Evolutionary conservation across 2,113 vertebrate species (phyloP).

Genomic region (Nerophis lumbriciformis): DNA sequence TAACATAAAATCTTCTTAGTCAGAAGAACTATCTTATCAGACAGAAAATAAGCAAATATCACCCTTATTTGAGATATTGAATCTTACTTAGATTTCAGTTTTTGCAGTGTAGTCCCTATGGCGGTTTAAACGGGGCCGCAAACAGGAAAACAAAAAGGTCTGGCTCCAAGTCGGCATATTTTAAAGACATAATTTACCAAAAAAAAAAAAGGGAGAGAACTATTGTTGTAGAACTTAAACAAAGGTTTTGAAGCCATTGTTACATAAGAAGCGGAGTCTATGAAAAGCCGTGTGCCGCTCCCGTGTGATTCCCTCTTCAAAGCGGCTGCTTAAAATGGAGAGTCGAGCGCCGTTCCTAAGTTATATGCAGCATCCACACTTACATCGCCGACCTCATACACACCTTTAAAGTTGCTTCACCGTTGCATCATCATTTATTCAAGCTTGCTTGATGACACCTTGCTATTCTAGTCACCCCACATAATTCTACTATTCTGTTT

Average conservation of each 20-base stretch:
- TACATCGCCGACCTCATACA: slow-evolving; percentile 15
- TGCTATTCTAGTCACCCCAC: background rate
- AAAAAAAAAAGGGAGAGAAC: background rate
- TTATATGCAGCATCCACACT: slow-evolving; percentile 27
- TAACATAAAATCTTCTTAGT: no score
- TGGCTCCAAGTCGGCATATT: background rate
- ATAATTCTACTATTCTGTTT: background rate
- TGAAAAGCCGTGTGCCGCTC: slow-evolving; percentile 48
- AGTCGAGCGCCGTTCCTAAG: slow-evolving; percentile 31
- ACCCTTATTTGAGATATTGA: no score
- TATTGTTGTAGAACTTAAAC: slow-evolving; percentile 31
- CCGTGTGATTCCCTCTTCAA: slow-evolving; percentile 50
- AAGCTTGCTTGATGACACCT: background rate
- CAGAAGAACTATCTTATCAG: no score
- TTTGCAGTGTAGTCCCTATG: no score
- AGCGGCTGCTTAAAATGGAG: slow-evolving; percentile 41
- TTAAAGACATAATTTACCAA: background rate
- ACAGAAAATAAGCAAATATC: no score
- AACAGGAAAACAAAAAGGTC: no score
- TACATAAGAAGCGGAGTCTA: slow-evolving; percentile 53
- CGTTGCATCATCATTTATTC: background rate
- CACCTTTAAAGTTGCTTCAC: slow-evolving; percentile 1
- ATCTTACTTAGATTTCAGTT: no score
- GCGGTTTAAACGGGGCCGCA: no score
- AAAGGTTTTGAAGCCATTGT: slow-evolving; percentile 37